These are phyloP conservation scores for Sciurus vulgaris DNA, from an alignment of 2,797 vertebrate genomes.

Conservation along the genomic window DNA sequence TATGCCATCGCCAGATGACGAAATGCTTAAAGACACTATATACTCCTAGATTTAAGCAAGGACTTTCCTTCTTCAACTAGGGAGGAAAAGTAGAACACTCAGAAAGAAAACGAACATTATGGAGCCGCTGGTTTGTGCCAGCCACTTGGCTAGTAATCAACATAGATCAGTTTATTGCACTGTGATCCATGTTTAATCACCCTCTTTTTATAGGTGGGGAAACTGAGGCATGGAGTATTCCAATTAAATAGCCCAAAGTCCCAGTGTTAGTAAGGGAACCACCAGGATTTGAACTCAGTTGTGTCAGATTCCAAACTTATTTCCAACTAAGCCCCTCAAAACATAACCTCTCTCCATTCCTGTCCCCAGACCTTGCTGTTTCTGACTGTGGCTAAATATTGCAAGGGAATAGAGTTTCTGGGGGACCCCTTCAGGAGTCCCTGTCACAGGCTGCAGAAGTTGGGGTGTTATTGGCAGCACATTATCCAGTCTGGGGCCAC, in stretches of 20 bases:
- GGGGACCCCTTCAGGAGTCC: neutral
- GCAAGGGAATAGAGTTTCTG: neutral
- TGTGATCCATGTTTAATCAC: neutral
- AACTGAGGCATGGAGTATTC: neutral
- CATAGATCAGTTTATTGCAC: neutral
- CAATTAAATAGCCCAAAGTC: neutral
- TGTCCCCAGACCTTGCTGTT: neutral
- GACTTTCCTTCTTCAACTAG: neutral
- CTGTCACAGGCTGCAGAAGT: neutral
- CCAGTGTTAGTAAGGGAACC: neutral
- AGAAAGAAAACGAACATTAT: neutral
- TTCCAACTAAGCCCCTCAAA: neutral
- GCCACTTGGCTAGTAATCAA: neutral
- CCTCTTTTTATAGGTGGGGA: neutral
- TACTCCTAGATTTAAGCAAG: neutral
- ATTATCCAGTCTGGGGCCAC: too few relatives aligned
- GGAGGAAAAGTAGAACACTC: neutral
- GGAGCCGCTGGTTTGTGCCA: neutral
- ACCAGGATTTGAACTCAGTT: neutral
- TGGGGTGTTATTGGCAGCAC: neutral
- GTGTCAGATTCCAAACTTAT: neutral
- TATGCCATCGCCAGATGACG: neutral
- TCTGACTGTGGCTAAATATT: neutral
- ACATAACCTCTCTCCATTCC: neutral
- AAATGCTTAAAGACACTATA: neutral